phyloP scores from a whole-genome alignment of 2,113 vertebrate genomes.

The Psittacus erithacus region DNA sequence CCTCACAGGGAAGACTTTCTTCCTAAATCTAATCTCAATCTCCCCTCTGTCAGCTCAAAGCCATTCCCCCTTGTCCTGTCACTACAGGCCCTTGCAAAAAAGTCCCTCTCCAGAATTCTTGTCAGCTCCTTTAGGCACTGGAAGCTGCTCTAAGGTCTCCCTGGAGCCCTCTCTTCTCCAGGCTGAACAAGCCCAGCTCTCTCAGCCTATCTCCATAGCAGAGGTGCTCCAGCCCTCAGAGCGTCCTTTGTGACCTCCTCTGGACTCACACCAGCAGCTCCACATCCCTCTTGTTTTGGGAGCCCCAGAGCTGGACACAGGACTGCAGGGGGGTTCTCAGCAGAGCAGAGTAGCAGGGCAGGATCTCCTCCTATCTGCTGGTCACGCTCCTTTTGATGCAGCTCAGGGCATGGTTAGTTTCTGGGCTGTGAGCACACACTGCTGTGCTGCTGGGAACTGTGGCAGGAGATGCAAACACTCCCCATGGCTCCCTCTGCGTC shows the following conservation, averaged over 20 bases:
- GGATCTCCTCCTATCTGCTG: neutral
- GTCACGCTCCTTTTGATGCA: neutral
- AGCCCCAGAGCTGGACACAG: neutral
- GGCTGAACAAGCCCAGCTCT: neutral
- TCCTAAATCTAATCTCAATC: neutral
- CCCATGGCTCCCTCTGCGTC: rapidly evolving
- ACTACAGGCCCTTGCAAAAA: neutral
- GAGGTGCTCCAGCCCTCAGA: neutral
- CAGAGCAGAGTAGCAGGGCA: neutral
- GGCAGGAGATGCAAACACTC: neutral
- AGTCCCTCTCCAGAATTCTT: neutral
- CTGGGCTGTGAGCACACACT: neutral
- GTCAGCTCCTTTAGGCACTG: neutral
- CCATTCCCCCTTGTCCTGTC: neutral
- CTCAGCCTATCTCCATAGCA: neutral
- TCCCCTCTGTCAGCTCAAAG: neutral
- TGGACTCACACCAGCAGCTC: neutral
- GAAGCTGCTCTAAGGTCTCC: neutral
- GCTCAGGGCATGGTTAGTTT: neutral
- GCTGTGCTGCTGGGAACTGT: neutral
- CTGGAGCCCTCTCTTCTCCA: rapidly evolving
- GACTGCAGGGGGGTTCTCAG: neutral
- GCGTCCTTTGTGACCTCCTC: neutral
- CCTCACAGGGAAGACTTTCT: neutral
- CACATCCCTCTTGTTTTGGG: neutral